phyloP scores from a whole-genome alignment of 2,888 invertebrate species.

The Acrocyrtus sp. region DNA sequence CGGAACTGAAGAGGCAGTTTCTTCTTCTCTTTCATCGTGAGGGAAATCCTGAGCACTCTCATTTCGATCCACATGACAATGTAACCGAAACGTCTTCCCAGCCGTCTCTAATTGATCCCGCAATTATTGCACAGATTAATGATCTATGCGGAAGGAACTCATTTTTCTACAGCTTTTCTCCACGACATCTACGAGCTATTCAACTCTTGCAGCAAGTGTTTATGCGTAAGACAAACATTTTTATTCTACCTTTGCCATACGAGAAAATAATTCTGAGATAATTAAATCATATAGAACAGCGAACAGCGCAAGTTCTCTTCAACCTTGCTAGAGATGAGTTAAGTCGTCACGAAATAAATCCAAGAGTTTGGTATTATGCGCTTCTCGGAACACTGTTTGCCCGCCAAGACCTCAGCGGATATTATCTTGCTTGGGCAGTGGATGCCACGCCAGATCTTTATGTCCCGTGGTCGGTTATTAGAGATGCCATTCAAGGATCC shows the following conservation, averaged over 20 bases:
- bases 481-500: no score
- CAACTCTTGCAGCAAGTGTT: not conserved
- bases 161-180: conserved; percentile 20
- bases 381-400: not conserved
- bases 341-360: no score
- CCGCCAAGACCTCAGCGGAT: not conserved
- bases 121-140: not conserved
- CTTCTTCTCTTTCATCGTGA: not conserved
- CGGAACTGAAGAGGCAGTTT: not conserved
- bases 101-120: not conserved
- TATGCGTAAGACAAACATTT: no score
- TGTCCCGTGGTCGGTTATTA: not conserved
- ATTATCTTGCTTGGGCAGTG: not conserved
- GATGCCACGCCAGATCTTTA: conserved; percentile 12
- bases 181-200: not conserved
- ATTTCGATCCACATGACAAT: not conserved
- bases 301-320: no score
- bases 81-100: not conserved
- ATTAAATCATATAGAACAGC: no score
- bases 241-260: no score
- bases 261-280: no score
- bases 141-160: not conserved
- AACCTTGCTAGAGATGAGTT: no score
- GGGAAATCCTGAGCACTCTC: not conserved
- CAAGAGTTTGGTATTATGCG: conserved; percentile 7